These are phyloP conservation scores for Rhinoderma darwinii DNA, from an alignment of 2,113 vertebrate genomes.

Conservation along the genomic window DNA sequence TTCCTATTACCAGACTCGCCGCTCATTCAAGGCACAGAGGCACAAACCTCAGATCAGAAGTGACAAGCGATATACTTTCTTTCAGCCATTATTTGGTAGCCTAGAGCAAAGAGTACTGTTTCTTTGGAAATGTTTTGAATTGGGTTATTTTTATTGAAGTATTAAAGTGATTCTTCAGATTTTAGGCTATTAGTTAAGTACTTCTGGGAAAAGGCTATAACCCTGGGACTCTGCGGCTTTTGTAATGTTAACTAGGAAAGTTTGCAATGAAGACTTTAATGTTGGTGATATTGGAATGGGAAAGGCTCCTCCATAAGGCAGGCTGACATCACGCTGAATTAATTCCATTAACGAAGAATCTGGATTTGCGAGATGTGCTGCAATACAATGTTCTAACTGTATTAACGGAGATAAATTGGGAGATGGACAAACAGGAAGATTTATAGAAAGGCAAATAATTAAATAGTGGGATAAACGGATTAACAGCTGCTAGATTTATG, in stretches of 20 bases:
- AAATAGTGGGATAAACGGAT: slow-evolving; percentile 42
- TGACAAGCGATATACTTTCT: slow-evolving; percentile 96
- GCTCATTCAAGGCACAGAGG: slow-evolving; percentile 92
- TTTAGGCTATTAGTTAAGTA: slow-evolving; percentile 96
- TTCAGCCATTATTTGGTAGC: slow-evolving; percentile 94
- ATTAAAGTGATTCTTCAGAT: slow-evolving; percentile 99
- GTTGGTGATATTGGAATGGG: slow-evolving; percentile 70
- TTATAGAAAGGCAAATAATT: slow-evolving; percentile 51
- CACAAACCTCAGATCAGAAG: slow-evolving; percentile 94
- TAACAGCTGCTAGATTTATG: slow-evolving; percentile 37
- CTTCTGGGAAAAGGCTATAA: slow-evolving; percentile 85
- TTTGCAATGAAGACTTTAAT: slow-evolving; percentile 74
- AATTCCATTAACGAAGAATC: slow-evolving; percentile 72
- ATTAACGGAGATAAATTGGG: slow-evolving; percentile 40
- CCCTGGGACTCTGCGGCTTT: slow-evolving; percentile 76
- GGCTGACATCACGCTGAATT: slow-evolving; percentile 69
- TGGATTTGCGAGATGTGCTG: slow-evolving; percentile 23
- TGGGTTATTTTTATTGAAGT: slow-evolving; percentile 99
- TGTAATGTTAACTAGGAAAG: slow-evolving; percentile 74
- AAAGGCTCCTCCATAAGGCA: slow-evolving; percentile 67
- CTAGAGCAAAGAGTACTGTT: slow-evolving; percentile 89
- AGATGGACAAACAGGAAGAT: slow-evolving; percentile 46
- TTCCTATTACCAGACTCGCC: slow-evolving; percentile 91
- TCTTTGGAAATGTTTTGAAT: slow-evolving; percentile 96
- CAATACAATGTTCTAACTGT: slow-evolving; percentile 13